Evolutionary conservation across 2,113 vertebrate species (phyloP), one percentile per base, ranked within the genome.

Genomic region (Mesocricetus auratus): DNA sequence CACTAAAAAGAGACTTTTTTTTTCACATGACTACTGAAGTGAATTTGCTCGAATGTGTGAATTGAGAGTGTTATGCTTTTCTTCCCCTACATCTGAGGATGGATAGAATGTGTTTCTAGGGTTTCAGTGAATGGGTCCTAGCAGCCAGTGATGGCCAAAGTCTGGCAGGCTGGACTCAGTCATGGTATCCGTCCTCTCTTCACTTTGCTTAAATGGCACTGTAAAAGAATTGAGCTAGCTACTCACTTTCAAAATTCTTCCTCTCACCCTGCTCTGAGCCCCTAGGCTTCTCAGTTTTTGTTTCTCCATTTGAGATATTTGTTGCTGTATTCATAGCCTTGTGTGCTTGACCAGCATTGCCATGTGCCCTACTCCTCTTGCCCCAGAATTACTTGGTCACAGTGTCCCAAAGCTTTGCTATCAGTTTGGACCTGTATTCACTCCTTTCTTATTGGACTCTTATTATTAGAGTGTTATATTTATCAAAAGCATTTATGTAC

Each of bases 121-220:
- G 5, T 42, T 64, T 29, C 29, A n/a, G 2, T 31, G 11, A 17
- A 7, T 3, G 0, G 13, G 13, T 24, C 1, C 4, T 3, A 1
- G 4, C 4, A 6, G 47, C 24, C 8, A 16, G 81, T 33, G 3
- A 36, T 24, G 21, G 42, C 88, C 0, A 0, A 4, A 12, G 11
- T 50, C 42, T 58, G 22, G 8, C 17, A 39, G 39, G 3, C 11
- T 24, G 85, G 45, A 24, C 15, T 3, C 19, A 19, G 29, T 1
- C 3, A 10, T 22, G 47, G 71, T 3, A 33, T 45, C 82, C 0
- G 39, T 45, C 64, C 36, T 16, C 16, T 36, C 10, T 9, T 0
- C 2, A 7, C 4, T 3, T 17, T 21, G 0, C 64, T 3, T 15
- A 45, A 45, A 62, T 33, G 33, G 39, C 0, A 0, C 4, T 26